Conservation (phyloP, 2,113 vertebrate species). For the human (Homo sapiens) region DNA sequence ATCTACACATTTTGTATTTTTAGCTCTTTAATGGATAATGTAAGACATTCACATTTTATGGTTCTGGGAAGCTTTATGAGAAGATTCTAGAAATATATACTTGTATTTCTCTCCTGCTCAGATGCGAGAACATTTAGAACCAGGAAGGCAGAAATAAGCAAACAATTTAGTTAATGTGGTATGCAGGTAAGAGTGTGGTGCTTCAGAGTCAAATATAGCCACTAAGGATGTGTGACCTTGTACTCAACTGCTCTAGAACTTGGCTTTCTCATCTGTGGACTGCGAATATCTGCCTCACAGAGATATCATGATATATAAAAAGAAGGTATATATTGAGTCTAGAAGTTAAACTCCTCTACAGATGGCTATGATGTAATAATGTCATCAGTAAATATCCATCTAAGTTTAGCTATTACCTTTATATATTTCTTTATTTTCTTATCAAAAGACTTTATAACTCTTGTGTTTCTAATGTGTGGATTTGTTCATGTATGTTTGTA, state of each 20-base stretch:
- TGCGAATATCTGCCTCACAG: neutral
- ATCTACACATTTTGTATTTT: neutral
- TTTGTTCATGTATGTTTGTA: neutral
- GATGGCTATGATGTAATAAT: neutral
- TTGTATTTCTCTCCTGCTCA: neutral
- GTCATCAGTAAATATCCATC: neutral
- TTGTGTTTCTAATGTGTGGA: neutral
- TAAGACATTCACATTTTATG: neutral
- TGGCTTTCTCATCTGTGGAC: neutral
- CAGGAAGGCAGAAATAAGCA: neutral
- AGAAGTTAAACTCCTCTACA: neutral
- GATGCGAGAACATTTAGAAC: neutral
- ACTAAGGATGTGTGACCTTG: neutral
- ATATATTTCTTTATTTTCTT: neutral
- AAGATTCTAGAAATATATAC: neutral
- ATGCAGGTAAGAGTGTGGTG: neutral
- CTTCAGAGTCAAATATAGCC: neutral
- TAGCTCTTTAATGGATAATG: neutral
- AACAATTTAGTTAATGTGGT: neutral
- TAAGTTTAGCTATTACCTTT: neutral
- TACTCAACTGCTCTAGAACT: neutral
- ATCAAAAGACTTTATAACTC: neutral
- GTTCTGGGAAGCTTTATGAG: neutral
- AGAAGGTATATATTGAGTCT: neutral
- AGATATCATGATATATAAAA: slow-evolving; percentile 11